phyloP scores from a whole-genome alignment of 2,888 invertebrate genomes.

The Polydrusus cervinus region DNA sequence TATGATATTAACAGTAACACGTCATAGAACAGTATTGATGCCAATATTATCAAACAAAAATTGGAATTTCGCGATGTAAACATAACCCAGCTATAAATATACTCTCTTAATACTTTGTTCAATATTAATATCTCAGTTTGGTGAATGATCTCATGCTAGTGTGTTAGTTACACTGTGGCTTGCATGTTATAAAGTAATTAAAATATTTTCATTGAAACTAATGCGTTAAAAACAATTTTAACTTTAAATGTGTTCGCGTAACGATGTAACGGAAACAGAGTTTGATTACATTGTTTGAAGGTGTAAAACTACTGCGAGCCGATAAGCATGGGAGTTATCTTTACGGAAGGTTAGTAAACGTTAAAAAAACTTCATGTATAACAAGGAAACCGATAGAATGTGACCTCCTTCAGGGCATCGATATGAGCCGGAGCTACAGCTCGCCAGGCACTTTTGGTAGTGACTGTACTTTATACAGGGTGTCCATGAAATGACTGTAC shows the following conservation, averaged over 20 bases:
- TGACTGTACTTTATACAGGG: no score
- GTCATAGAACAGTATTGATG: no score
- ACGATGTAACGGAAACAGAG: neutral
- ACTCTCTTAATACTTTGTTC: conserved; percentile 32
- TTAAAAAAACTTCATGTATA: neutral
- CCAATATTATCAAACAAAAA: no score
- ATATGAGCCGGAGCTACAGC: no score
- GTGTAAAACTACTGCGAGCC: neutral
- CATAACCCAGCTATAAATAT: conserved; percentile 17
- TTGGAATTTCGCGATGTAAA: conserved; percentile 29
- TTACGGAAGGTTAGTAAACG: conserved; percentile 38
- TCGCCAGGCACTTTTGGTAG: no score
- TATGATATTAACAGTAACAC: no score
- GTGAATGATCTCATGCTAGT: conserved; percentile 50
- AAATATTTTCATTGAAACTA: conserved; percentile 34
- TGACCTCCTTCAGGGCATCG: no score
- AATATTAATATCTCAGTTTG: conserved; percentile 45
- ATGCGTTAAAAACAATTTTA: conserved; percentile 16
- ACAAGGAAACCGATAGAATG: no score
- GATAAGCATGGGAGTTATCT: conserved; percentile 27
- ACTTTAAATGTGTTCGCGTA: conserved; percentile 19
- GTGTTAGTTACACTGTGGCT: conserved; percentile 41
- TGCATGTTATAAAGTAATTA: conserved; percentile 44
- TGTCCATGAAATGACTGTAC: no score
- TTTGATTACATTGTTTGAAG: neutral